phyloP scores from a whole-genome alignment of 1,140 invertebrate genomes.

The Penaeus indicus region DNA sequence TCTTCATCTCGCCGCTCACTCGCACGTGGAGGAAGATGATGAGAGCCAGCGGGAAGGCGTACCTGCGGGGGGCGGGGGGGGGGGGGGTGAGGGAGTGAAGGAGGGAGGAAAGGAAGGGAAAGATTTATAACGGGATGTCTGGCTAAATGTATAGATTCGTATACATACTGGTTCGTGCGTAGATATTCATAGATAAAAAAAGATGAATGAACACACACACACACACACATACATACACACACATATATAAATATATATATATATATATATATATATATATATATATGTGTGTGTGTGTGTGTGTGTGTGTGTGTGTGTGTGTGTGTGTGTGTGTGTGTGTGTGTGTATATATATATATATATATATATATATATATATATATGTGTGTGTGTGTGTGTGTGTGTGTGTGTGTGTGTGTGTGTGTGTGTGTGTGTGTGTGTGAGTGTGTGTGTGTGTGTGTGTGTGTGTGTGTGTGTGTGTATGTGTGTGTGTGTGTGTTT shows the following conservation, averaged over 20 bases:
- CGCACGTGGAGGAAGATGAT: constrained; percentile 45
- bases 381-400: background rate
- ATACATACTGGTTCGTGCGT: no score
- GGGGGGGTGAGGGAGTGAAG: no score
- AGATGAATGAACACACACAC: no score
- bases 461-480: constrained; percentile 15
- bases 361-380: background rate
- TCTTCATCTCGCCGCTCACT: constrained; percentile 30
- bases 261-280: background rate
- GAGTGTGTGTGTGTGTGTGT: constrained; percentile 9
- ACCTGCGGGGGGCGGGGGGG: constrained; percentile 15
- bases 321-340: constrained; percentile 34
- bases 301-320: constrained; percentile 25
- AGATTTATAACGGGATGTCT: no score
- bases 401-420: constrained; percentile 21
- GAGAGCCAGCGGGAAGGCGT: constrained; percentile 44
- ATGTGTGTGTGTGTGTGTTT: background rate
- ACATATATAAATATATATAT: background rate
- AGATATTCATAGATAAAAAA: no score
- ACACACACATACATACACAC: background rate
- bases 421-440: constrained; percentile 12
- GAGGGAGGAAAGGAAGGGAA: no score
- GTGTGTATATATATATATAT: background rate
- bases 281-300: constrained; percentile 26
- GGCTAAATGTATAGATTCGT: no score